Conservation (phyloP, 2,113 vertebrate species). For the Azemiops feae region DNA sequence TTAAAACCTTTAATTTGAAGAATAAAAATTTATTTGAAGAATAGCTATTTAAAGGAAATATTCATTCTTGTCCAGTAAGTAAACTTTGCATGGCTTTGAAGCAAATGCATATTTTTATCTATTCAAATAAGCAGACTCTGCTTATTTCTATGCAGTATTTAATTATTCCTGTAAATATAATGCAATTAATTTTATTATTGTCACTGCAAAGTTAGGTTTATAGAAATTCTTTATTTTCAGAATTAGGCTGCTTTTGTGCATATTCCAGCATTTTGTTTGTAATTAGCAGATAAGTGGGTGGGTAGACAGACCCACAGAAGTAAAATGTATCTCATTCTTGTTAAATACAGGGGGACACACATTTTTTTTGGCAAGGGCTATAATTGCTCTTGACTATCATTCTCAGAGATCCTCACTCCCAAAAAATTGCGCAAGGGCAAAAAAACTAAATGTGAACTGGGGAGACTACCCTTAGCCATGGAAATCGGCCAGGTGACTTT, state of each 20-base stretch:
- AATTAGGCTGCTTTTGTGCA: not conserved
- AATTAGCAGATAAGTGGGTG: not conserved
- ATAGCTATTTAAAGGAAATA: not conserved
- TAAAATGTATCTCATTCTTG: not conserved
- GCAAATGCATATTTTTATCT: not conserved
- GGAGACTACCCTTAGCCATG: not conserved
- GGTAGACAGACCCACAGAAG: not conserved
- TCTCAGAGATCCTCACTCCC: not conserved
- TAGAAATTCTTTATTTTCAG: not conserved
- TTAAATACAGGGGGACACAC: not conserved
- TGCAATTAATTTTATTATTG: not conserved
- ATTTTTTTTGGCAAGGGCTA: not conserved
- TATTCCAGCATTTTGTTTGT: not conserved
- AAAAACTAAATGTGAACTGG: not conserved
- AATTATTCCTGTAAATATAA: not conserved
- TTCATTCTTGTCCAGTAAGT: not conserved
- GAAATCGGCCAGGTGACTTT: not conserved
- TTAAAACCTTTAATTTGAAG: too few species aligned
- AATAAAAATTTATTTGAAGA: not conserved
- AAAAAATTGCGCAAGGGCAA: not conserved
- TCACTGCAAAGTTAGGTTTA: not conserved
- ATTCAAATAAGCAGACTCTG: not conserved
- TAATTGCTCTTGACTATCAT: not conserved
- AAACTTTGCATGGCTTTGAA: not conserved
- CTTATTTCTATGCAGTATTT: not conserved